Conservation (phyloP, 2,113 vertebrate species). For the Heterotis niloticus region DNA sequence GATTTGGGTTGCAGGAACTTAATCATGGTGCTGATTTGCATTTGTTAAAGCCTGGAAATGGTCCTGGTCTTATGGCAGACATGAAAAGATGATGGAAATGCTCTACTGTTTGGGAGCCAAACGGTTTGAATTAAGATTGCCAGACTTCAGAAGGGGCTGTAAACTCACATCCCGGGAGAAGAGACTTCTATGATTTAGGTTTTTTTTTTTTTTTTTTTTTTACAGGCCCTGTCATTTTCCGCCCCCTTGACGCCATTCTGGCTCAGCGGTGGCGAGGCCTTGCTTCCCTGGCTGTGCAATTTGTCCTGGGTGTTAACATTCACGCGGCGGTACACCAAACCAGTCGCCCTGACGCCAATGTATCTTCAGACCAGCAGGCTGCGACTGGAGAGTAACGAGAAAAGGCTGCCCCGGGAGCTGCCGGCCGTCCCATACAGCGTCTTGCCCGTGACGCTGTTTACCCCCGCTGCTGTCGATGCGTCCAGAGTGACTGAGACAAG, state of each 20-base stretch:
- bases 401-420: conserved; percentile 43
- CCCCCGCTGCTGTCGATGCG: conserved; percentile 31
- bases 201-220: not conserved
- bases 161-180: conserved; percentile 61
- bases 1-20: conserved; percentile 37
- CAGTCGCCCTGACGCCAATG: conserved; percentile 50
- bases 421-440: not conserved
- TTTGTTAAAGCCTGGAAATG: conserved; percentile 59
- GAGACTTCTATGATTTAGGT: conserved; percentile 71
- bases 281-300: conserved; percentile 57
- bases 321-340: conserved; percentile 57
- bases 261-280: conserved; percentile 57
- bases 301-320: conserved; percentile 66
- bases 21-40: conserved; percentile 67
- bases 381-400: conserved; percentile 60
- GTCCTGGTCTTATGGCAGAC: conserved; percentile 35
- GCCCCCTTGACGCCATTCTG: conserved; percentile 66
- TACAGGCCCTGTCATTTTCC: conserved; percentile 65
- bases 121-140: conserved; percentile 78
- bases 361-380: conserved; percentile 64
- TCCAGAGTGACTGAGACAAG: conserved; percentile 39
- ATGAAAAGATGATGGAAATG: conserved; percentile 59
- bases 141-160: conserved; percentile 59
- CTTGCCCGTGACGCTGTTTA: conserved; percentile 36
- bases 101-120: conserved; percentile 64